These are phyloP conservation scores for Alligator sinensis DNA, from an alignment of 2,113 vertebrate species.

Conservation along the genomic window DNA sequence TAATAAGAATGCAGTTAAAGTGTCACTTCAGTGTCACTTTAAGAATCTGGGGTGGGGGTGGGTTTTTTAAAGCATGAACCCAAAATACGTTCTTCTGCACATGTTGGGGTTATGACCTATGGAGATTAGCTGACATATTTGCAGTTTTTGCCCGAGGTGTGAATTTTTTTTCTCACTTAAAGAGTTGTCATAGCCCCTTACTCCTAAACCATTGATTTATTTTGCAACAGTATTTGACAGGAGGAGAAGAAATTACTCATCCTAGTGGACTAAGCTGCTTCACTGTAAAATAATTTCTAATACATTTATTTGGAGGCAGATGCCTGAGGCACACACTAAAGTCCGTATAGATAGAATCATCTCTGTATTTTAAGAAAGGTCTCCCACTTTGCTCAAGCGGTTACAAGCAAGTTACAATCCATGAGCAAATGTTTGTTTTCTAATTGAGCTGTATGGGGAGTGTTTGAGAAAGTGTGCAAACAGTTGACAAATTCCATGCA, in stretches of 20 bases:
- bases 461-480: constrained; percentile 9
- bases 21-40: background rate
- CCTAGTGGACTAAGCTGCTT: background rate
- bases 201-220: background rate
- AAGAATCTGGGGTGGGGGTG: background rate
- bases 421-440: constrained; percentile 25
- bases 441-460: background rate
- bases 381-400: background rate
- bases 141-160: background rate
- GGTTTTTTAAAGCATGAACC: background rate
- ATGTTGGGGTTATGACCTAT: background rate
- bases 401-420: constrained; percentile 11
- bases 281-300: background rate
- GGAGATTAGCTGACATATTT: background rate
- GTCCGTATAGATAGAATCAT: background rate
- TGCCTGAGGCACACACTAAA: background rate
- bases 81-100: background rate
- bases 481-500: background rate
- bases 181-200: background rate
- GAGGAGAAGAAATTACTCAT: background rate
- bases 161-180: background rate
- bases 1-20: background rate
- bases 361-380: background rate
- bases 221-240: background rate
- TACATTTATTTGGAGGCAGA: background rate